These are phyloP conservation scores for Athene cunicularia DNA, from an alignment of 2,113 vertebrate species.

Conservation along the genomic window DNA sequence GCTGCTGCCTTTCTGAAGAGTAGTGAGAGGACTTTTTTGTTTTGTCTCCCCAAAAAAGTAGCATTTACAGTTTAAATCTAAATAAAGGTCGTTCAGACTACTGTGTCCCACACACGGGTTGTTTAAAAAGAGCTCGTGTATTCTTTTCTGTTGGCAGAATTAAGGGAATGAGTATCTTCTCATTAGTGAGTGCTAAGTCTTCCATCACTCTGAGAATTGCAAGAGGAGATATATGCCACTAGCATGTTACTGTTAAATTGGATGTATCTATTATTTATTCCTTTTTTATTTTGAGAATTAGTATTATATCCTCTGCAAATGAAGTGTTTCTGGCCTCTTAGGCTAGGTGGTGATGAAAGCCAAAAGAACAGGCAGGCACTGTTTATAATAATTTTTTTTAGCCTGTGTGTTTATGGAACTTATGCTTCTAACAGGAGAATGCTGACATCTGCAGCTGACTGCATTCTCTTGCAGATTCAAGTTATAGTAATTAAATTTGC, in stretches of 20 bases:
- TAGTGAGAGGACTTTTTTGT: neutral
- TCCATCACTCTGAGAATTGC: neutral
- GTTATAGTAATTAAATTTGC: neutral
- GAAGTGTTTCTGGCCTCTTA: neutral
- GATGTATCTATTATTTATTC: neutral
- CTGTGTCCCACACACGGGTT: neutral
- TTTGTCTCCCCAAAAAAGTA: neutral
- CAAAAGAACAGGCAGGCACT: neutral
- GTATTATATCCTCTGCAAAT: neutral
- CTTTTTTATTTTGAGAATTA: neutral
- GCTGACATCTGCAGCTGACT: neutral
- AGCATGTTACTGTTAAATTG: neutral
- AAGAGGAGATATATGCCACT: neutral
- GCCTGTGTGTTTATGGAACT: neutral
- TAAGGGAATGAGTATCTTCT: neutral
- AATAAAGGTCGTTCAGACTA: neutral
- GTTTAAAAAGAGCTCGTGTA: rapidly evolving
- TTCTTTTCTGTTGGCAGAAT: neutral
- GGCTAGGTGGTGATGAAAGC: neutral
- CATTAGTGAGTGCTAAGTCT: neutral
- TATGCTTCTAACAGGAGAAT: neutral
- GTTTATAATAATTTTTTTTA: neutral
- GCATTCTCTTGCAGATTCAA: neutral
- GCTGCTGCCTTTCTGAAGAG: neutral
- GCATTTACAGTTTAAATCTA: neutral